A percentile compares a stretch with the other conserved stretches of the same genome.
Conservation (phyloP, 2,113 vertebrate species). For the Pangasianodon gigas region DNA sequence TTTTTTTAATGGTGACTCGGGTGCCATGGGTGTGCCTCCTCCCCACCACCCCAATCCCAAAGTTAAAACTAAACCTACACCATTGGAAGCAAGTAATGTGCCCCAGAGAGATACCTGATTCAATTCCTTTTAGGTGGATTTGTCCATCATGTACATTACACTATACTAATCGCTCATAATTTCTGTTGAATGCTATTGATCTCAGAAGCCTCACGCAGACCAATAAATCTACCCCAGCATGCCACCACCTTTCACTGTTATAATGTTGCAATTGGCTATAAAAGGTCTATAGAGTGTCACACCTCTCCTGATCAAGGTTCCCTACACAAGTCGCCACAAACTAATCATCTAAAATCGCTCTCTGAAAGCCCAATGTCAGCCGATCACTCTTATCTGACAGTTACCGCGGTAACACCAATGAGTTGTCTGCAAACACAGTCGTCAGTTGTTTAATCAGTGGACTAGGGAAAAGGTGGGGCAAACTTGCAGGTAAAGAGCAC, state of each 20-base stretch:
- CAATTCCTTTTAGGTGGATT: not conserved
- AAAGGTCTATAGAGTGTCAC: not conserved
- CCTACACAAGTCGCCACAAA: not conserved
- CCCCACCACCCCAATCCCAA: not conserved
- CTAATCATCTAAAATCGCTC: slow-evolving; percentile 5
- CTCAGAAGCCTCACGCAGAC: not conserved
- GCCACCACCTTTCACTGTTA: not conserved
- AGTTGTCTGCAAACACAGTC: slow-evolving; percentile 42
- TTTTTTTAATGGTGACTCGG: not conserved
- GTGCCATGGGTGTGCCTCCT: not conserved
- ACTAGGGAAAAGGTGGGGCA: slow-evolving; percentile 11
- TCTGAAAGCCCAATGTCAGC: slow-evolving; percentile 26
- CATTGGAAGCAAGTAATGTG: not conserved
- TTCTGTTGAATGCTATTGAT: not conserved
- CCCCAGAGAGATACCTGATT: not conserved
- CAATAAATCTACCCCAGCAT: not conserved
- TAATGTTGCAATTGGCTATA: not conserved
- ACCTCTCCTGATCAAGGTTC: slow-evolving; percentile 9
- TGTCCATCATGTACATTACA: not conserved
- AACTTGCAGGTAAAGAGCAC: slow-evolving; percentile 1
- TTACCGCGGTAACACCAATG: slow-evolving; percentile 44
- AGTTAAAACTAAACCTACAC: not conserved
- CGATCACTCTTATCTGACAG: slow-evolving; percentile 44
- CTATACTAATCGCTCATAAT: not conserved
- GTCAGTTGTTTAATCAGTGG: slow-evolving; percentile 31